Evolutionary conservation across 2,113 vertebrate genomes (phyloP).

Genomic region (Rhegmatorhina hoffmannsi): DNA sequence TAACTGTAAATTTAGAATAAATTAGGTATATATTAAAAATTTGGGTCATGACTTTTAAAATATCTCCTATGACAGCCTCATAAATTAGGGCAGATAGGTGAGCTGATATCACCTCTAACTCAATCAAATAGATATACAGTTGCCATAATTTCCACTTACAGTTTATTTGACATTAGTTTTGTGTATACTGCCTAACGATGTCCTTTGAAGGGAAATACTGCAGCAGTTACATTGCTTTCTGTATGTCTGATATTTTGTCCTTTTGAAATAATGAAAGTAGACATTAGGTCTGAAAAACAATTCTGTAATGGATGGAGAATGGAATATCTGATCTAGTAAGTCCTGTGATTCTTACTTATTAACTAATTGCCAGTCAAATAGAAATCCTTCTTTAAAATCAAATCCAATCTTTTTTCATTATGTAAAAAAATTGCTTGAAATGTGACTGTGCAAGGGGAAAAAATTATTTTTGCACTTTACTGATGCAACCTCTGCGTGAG

Average conservation of each 20-base stretch:
- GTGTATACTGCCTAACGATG: background rate
- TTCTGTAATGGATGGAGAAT: background rate
- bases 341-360: slow-evolving; percentile 7
- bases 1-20: background rate
- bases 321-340: slow-evolving; percentile 48
- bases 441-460: background rate
- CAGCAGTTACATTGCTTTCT: background rate
- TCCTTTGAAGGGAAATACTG: background rate
- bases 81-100: background rate
- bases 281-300: slow-evolving; percentile 26
- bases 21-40: background rate
- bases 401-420: slow-evolving; percentile 30
- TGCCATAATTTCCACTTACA: background rate
- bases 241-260: background rate
- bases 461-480: background rate
- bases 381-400: slow-evolving; percentile 58
- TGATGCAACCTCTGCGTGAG: background rate
- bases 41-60: background rate
- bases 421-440: background rate
- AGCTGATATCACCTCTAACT: background rate
- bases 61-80: background rate
- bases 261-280: slow-evolving; percentile 55
- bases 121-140: background rate
- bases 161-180: background rate
- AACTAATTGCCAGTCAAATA: slow-evolving; percentile 38